phyloP scores from a whole-genome alignment of 53 echinoderm and acorn worm species.

The Antedon mediterranea region DNA sequence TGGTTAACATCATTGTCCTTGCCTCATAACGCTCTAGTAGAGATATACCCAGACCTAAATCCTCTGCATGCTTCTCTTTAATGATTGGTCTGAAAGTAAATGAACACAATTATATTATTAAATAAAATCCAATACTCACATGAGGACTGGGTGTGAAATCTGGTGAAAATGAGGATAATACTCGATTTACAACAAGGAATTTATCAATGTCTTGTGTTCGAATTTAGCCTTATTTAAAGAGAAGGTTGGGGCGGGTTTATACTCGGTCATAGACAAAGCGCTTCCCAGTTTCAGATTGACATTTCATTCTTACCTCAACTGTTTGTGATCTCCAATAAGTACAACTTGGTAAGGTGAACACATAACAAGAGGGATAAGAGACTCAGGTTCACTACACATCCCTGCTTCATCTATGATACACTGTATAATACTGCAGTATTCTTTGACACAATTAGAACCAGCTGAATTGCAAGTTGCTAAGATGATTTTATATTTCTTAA shows the following conservation, averaged over 20 bases:
- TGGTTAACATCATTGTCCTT: slow-evolving; percentile 32
- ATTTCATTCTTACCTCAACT: slow-evolving; percentile 44
- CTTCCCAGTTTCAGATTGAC: too few species aligned
- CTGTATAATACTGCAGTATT: slow-evolving; percentile 60
- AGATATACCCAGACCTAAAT: slow-evolving; percentile 33
- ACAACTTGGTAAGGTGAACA: slow-evolving; percentile 74
- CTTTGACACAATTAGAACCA: slow-evolving; percentile 24
- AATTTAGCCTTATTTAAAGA: too few species aligned
- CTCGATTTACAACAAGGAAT: too few species aligned
- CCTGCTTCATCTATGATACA: slow-evolving; percentile 93
- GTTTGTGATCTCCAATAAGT: slow-evolving; percentile 92
- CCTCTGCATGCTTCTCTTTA: slow-evolving; percentile 36
- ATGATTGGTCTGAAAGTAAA: slow-evolving; percentile 38
- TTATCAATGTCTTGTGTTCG: too few species aligned
- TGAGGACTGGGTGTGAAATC: too few species aligned
- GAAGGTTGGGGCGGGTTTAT: too few species aligned
- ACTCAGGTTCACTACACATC: slow-evolving; percentile 93
- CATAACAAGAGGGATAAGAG: slow-evolving; percentile 62
- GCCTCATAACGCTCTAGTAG: slow-evolving; percentile 39
- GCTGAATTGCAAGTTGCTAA: slow-evolving; percentile 73
- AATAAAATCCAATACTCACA: too few species aligned
- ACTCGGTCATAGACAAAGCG: too few species aligned
- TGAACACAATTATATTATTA: too few species aligned
- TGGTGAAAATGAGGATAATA: too few species aligned
- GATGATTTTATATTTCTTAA: slow-evolving; percentile 52